These are phyloP conservation scores for Danionella cerebrum DNA, from an alignment of 2,113 vertebrate species.

Conservation along the genomic window DNA sequence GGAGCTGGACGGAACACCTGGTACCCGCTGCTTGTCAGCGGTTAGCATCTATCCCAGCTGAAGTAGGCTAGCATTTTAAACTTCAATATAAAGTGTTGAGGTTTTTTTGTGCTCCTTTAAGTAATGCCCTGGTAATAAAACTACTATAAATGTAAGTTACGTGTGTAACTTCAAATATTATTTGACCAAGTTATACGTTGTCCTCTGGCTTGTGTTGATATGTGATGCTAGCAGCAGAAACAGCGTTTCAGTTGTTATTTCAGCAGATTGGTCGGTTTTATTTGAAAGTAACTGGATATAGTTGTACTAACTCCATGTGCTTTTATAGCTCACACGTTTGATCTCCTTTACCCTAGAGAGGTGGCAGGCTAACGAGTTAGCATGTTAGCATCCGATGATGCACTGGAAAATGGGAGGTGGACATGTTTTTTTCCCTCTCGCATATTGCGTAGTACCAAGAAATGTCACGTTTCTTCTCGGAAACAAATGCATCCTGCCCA, in stretches of 20 bases:
- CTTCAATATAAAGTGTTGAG: not conserved
- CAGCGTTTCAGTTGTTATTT: not conserved
- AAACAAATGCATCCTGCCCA: not conserved
- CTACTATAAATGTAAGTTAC: not conserved
- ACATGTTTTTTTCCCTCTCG: constrained; percentile 61
- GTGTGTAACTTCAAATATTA: not conserved
- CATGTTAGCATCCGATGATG: constrained; percentile 68
- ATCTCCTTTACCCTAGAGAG: constrained; percentile 6
- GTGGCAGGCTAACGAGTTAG: constrained; percentile 53
- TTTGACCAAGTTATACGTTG: not conserved
- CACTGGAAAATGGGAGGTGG: constrained; percentile 73
- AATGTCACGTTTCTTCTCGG: not conserved
- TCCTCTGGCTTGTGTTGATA: not conserved
- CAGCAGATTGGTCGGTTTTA: not conserved
- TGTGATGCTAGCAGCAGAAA: not conserved
- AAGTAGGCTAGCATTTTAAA: not conserved
- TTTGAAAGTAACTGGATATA: not conserved
- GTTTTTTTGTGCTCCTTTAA: not conserved
- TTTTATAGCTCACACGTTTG: not conserved
- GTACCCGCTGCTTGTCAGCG: constrained; percentile 11
- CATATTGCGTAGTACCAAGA: constrained; percentile 56
- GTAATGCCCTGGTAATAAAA: not conserved
- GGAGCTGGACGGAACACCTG: not conserved
- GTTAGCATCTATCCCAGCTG: not conserved
- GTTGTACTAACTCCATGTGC: not conserved